Evolutionary conservation across 2,113 vertebrate species (phyloP).

Genomic region (Xenopus tropicalis): DNA sequence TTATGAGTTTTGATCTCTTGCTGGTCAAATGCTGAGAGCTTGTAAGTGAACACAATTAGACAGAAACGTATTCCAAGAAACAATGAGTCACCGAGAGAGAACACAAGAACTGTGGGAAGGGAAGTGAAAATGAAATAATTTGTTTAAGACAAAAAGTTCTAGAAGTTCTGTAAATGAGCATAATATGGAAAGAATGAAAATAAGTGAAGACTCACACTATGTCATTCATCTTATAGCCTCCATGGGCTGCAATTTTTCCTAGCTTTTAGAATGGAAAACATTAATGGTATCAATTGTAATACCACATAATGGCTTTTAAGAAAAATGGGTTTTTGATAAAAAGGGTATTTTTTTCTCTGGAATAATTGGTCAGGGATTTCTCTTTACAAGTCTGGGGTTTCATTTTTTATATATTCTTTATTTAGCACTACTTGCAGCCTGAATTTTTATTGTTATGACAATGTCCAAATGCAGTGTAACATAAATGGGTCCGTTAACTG

Average conservation of each 20-base stretch:
- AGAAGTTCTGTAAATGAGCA: slow-evolving; percentile 36
- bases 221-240: slow-evolving; percentile 16
- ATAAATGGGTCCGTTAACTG: too few relatives aligned
- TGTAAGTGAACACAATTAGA: slow-evolving; percentile 22
- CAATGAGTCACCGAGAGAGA: slow-evolving; percentile 23
- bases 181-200: slow-evolving; percentile 29
- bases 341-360: too few relatives aligned
- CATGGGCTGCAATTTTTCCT: slow-evolving; percentile 1
- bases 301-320: slow-evolving; percentile 3
- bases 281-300: slow-evolving; percentile 12
- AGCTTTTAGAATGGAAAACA: slow-evolving; percentile 32
- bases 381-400: too few relatives aligned
- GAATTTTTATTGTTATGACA: too few relatives aligned
- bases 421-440: too few relatives aligned
- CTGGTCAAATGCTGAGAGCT: slow-evolving; percentile 21
- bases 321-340: not conserved
- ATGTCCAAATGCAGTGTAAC: too few relatives aligned
- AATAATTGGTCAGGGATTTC: too few relatives aligned
- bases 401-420: too few relatives aligned
- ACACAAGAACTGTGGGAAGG: slow-evolving; percentile 16
- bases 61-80: slow-evolving; percentile 32
- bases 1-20: slow-evolving; percentile 12
- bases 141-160: slow-evolving; percentile 33
- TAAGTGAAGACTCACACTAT: not conserved
- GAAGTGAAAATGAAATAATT: slow-evolving; percentile 36